These are phyloP conservation scores for Caenorhabditis parvicauda DNA, from an alignment of 2,888 invertebrate genomes.

Conservation along the genomic window DNA sequence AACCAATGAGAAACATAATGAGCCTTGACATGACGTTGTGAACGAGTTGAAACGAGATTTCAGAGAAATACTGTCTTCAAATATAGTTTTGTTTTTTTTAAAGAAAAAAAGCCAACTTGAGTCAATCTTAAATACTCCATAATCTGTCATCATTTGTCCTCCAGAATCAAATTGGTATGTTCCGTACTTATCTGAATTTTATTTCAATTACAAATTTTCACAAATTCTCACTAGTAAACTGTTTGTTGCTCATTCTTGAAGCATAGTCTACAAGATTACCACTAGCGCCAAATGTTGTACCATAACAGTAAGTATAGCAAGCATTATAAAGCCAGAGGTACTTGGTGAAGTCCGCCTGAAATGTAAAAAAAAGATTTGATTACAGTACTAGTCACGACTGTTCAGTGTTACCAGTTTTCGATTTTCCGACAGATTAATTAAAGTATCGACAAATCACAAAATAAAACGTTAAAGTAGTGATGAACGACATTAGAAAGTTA, in stretches of 20 bases:
- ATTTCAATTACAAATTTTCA: background rate
- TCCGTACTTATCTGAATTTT: constrained; percentile 19
- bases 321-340: constrained; percentile 20
- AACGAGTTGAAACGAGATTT: constrained; percentile 8
- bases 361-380: background rate
- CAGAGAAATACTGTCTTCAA: constrained; percentile 7
- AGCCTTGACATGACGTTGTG: constrained; percentile 18
- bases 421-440: constrained; percentile 1
- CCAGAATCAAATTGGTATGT: constrained; percentile 13
- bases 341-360: constrained; percentile 10
- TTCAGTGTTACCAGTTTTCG: background rate
- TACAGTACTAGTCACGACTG: constrained; percentile 2
- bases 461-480: background rate
- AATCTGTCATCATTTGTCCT: constrained; percentile 10
- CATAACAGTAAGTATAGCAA: constrained; percentile 25
- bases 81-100: background rate
- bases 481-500: too few species aligned
- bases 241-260: constrained; percentile 10
- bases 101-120: background rate
- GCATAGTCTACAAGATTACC: constrained; percentile 13
- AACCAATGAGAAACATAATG: constrained; percentile 18
- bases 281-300: constrained; percentile 13
- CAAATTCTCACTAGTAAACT: constrained; percentile 7
- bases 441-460: constrained; percentile 3
- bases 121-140: constrained; percentile 12